Percentiles rank a stretch among this genome's conserved stretches.
Evolutionary conservation across 2,113 vertebrate genomes (phyloP).

Genomic region (Zosterops pallidus): DNA sequence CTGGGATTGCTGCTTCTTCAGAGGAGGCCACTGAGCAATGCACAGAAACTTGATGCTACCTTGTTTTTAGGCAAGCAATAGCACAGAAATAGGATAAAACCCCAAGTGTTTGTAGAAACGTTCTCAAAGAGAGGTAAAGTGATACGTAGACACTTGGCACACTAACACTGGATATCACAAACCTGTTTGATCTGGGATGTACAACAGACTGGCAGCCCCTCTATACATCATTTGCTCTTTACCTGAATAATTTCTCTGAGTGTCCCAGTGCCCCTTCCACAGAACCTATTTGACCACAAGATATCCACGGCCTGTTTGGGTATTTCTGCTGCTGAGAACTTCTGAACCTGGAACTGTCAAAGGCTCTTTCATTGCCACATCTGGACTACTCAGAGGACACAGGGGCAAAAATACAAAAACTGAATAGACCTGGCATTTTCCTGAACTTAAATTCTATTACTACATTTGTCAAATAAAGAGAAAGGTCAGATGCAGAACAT

Average conservation of each 20-base stretch:
- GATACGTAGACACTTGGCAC: slow-evolving; percentile 64
- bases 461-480: neutral
- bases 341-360: neutral
- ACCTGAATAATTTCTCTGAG: neutral
- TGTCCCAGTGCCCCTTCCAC: no score
- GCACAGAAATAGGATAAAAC: slow-evolving; percentile 26
- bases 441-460: neutral
- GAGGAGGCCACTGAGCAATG: slow-evolving; percentile 63
- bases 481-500: neutral
- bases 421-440: neutral
- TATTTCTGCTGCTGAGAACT: no score
- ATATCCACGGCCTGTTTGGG: neutral
- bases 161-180: slow-evolving; percentile 55
- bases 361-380: neutral
- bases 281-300: neutral
- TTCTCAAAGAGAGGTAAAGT: slow-evolving; percentile 69
- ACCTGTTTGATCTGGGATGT: neutral
- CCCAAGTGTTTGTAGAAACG: slow-evolving; percentile 74
- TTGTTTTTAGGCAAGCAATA: slow-evolving; percentile 75
- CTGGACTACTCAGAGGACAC: neutral
- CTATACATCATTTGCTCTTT: neutral
- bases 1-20: slow-evolving; percentile 38
- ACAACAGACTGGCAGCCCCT: neutral
- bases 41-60: slow-evolving; percentile 65
- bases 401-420: neutral